Evolutionary conservation across 92 coral and sea anemone species (phyloP), one percentile per base, ranked within the genome.

Genomic region (Palythoa grandiflora): DNA sequence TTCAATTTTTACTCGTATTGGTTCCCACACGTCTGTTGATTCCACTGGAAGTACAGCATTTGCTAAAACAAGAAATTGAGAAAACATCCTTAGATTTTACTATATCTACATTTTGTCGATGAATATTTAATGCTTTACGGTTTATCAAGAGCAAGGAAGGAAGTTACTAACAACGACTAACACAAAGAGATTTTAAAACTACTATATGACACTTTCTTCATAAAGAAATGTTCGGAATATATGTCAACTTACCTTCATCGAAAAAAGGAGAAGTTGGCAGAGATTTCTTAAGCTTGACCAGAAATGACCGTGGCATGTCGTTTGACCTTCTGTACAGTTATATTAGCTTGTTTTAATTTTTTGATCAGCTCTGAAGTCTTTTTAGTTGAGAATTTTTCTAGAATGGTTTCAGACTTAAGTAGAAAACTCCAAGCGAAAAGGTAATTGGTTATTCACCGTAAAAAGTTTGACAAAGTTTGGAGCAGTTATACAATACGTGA

Each of bases 261-360:
- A 94, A 93, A 40, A 89, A 80, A 44, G 93, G 16, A 5, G 91
- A 71, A 40, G 59, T 65, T 16, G 93, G 88, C 79, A 87, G 78
- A 91, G 89, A 89, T 93, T 95, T 95, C 93, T 96, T 96, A 87
- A 95, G 96, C 85, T 97, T 97, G 17, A 97, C 99, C 44, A 97
- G 92, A 90, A 97, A 97, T 53, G 99, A 97, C 75, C 99, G 97
- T 21, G 99, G 99, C 99, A 97, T 97, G 40, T 75, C 83, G 79
- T 71, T 79, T 87, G 95, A 84, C 93, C 93, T 90, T 90, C 81
- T 44, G 84, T 75, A 89, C 90, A 84, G 84, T 92, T 89, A 84
- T 92, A 85, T 73, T 89, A 89, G 91, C 52, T 61, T 52, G 83
- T 9, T 86, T 91, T 91, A 91, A 90, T 90, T 84, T 59, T 89